These are phyloP conservation scores for Oreochromis mossambicus DNA, from an alignment of 2,797 vertebrate species.

Conservation along the genomic window DNA sequence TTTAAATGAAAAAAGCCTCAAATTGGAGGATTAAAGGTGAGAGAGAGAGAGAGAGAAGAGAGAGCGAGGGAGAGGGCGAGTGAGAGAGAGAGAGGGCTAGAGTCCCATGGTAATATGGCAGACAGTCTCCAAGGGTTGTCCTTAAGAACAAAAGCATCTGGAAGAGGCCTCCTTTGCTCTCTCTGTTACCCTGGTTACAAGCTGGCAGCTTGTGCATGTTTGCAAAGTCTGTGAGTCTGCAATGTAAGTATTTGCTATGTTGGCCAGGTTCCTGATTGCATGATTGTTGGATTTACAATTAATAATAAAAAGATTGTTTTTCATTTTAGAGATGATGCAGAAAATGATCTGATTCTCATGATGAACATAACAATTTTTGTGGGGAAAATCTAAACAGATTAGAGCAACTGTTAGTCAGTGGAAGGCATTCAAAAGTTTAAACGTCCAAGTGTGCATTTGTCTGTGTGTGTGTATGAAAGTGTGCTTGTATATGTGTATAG, in stretches of 20 bases:
- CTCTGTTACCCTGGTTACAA: constrained; percentile 71
- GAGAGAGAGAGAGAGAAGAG: background rate
- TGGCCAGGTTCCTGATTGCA: background rate
- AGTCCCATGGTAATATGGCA: constrained; percentile 60
- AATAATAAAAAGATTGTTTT: background rate
- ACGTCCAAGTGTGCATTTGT: background rate
- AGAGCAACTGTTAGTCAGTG: background rate
- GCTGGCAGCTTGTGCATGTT: constrained; percentile 41
- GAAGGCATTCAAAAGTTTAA: constrained; percentile 11
- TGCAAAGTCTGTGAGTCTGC: constrained; percentile 21
- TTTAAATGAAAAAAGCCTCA: constrained; percentile 70
- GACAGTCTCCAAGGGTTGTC: constrained; percentile 69
- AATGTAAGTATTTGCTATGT: constrained; percentile 20
- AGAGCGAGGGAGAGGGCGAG: background rate
- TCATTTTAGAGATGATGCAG: background rate
- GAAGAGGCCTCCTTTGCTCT: constrained; percentile 58
- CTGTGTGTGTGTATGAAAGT: background rate
- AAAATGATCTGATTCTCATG: background rate
- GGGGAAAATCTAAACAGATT: background rate
- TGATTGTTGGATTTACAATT: background rate
- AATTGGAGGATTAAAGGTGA: constrained; percentile 59
- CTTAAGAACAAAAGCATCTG: constrained; percentile 72
- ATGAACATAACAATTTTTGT: background rate
- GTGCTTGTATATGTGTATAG: constrained; percentile 13
- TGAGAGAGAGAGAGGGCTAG: background rate